Conservation (phyloP, 2,797 vertebrate species). For the Chiloscyllium punctatum region DNA sequence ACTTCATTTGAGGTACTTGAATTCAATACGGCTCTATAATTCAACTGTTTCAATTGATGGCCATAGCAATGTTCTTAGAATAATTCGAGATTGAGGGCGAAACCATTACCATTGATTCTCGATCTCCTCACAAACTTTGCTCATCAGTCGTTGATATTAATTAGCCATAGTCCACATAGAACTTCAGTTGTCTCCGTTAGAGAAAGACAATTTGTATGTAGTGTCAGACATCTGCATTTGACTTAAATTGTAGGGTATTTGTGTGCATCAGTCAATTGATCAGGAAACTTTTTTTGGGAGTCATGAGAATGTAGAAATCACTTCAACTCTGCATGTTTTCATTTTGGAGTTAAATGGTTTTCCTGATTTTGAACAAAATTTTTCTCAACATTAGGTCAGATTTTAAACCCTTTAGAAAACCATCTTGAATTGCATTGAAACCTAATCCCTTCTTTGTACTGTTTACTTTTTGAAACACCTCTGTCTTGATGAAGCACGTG, state of each 20-base stretch:
- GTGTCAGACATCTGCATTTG: too few relatives aligned
- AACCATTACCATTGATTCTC: neutral
- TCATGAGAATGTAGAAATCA: too few relatives aligned
- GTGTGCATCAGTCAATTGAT: neutral
- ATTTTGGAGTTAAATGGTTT: neutral
- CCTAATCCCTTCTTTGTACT: neutral
- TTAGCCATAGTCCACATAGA: too few relatives aligned
- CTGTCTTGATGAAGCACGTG: too few relatives aligned
- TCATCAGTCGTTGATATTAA: too few relatives aligned
- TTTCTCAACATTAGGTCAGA: neutral
- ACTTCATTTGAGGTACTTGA: too few relatives aligned
- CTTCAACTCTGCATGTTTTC: neutral
- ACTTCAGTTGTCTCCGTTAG: too few relatives aligned
- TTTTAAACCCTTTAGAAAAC: neutral
- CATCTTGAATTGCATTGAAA: neutral
- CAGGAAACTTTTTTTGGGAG: neutral
- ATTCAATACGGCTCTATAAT: too few relatives aligned
- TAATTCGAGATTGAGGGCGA: constrained; percentile 36
- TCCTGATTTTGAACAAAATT: neutral
- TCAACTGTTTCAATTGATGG: too few relatives aligned
- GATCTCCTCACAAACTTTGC: neutral
- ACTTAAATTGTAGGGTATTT: neutral
- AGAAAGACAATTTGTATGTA: too few relatives aligned
- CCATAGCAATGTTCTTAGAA: neutral
- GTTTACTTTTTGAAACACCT: neutral